A percentile compares a stretch with the other conserved stretches of the same genome.
Conservation (phyloP, 2,797 vertebrate genomes). For the Avahi laniger region DNA sequence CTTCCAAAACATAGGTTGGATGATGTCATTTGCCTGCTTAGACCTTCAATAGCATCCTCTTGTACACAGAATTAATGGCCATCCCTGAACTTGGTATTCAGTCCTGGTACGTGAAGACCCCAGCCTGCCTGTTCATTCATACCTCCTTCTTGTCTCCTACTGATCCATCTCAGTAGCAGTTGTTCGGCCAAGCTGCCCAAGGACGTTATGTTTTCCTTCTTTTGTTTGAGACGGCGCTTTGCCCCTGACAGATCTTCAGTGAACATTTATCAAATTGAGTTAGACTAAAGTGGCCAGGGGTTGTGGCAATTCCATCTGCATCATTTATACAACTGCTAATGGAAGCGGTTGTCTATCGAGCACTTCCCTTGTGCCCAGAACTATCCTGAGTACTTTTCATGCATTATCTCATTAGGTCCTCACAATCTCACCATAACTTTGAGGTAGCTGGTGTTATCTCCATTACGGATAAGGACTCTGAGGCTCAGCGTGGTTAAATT, state of each 20-base stretch:
- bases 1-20: constrained; percentile 54
- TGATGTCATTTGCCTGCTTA: constrained; percentile 60
- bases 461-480: background rate
- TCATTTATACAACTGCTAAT: background rate
- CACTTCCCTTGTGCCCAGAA: background rate
- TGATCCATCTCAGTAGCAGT: background rate
- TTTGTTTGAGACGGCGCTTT: background rate
- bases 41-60: constrained; percentile 30
- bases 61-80: constrained; percentile 44
- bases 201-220: background rate
- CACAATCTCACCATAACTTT: background rate
- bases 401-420: background rate
- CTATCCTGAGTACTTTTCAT: background rate
- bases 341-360: background rate
- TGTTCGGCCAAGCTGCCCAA: background rate
- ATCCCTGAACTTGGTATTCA: constrained; percentile 36
- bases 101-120: constrained; percentile 9
- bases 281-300: constrained; percentile 18
- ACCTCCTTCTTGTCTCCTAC: background rate
- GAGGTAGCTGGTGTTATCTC: background rate
- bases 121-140: background rate
- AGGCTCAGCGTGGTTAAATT: background rate
- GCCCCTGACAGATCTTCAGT: background rate
- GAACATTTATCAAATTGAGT: constrained; percentile 49
- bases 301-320: background rate